phyloP scores from a whole-genome alignment of 2,113 vertebrate species.

The Leptosomus discolor region DNA sequence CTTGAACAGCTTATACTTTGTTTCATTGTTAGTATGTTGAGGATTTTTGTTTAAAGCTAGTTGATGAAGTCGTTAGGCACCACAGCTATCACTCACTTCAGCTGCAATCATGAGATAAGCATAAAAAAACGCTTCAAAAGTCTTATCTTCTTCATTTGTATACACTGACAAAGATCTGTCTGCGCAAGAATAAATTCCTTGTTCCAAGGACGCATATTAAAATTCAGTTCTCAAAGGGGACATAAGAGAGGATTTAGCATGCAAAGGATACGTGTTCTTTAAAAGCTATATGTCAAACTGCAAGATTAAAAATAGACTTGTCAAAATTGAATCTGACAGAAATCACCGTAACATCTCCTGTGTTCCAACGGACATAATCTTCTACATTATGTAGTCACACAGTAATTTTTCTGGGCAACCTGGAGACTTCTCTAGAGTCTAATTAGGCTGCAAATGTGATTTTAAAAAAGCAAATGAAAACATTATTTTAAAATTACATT shows the following conservation, averaged over 20 bases:
- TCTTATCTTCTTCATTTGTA: slow-evolving; percentile 5
- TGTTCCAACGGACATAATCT: neutral
- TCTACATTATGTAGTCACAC: neutral
- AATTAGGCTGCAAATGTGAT: neutral
- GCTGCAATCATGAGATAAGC: neutral
- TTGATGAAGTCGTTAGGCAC: neutral
- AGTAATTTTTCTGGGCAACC: neutral
- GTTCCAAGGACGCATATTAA: neutral
- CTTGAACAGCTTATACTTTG: neutral
- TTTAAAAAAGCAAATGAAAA: neutral
- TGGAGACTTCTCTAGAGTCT: neutral
- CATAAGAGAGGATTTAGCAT: neutral
- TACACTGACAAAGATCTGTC: neutral
- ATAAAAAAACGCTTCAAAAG: neutral
- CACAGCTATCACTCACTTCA: neutral
- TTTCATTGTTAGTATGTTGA: neutral
- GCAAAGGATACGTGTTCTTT: neutral
- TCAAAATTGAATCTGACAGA: neutral
- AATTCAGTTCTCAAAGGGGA: neutral
- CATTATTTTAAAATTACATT: neutral
- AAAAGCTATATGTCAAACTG: neutral
- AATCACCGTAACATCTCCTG: neutral
- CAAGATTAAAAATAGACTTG: slow-evolving; percentile 3
- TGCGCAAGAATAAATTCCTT: neutral
- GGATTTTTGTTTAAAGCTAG: neutral